Percentiles rank a stretch among this genome's conserved stretches.
These are phyloP conservation scores for Drosophila parvula DNA, from an alignment of 1,140 invertebrate genomes.

Conservation along the genomic window DNA sequence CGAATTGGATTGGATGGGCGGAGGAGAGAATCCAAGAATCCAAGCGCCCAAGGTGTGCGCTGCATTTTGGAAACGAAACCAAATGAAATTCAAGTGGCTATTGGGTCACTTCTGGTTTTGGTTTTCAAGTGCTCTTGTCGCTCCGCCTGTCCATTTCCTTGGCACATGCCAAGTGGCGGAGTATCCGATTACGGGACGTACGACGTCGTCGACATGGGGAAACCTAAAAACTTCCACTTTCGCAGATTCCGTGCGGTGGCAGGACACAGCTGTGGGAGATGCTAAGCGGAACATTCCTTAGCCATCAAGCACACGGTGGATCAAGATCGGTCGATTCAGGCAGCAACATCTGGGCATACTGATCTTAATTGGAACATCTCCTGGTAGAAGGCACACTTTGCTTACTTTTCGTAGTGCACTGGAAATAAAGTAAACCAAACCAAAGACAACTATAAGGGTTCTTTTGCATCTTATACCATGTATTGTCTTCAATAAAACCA, in stretches of 20 bases:
- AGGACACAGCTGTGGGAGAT: conserved; percentile 57
- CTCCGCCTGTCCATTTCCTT: conserved; percentile 68
- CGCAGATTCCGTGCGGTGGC: conserved; percentile 33
- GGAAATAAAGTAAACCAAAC: too few species aligned
- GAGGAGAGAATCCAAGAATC: conserved; percentile 24
- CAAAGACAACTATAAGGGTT: too few species aligned
- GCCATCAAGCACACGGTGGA: conserved; percentile 61
- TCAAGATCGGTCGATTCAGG: conserved; percentile 5
- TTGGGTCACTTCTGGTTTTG: conserved; percentile 70
- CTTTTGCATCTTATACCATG: too few species aligned
- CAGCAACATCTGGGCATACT: conserved; percentile 59
- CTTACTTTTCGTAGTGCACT: conserved; percentile 1
- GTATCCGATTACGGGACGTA: conserved; percentile 54
- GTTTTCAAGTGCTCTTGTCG: conserved; percentile 51
- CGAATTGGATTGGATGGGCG: background rate
- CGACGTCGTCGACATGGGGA: background rate
- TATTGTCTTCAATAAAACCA: too few species aligned
- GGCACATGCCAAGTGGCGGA: conserved; percentile 72
- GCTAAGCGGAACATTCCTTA: conserved; percentile 33
- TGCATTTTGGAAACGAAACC: conserved; percentile 56
- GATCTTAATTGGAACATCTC: conserved; percentile 72
- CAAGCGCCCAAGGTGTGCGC: conserved; percentile 39
- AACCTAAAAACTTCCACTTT: conserved; percentile 29
- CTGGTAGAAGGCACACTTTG: conserved; percentile 13
- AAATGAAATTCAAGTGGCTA: conserved; percentile 77